Evolutionary conservation across 2,888 invertebrate species (phyloP).

Genomic region (Mythimna vitellina): DNA sequence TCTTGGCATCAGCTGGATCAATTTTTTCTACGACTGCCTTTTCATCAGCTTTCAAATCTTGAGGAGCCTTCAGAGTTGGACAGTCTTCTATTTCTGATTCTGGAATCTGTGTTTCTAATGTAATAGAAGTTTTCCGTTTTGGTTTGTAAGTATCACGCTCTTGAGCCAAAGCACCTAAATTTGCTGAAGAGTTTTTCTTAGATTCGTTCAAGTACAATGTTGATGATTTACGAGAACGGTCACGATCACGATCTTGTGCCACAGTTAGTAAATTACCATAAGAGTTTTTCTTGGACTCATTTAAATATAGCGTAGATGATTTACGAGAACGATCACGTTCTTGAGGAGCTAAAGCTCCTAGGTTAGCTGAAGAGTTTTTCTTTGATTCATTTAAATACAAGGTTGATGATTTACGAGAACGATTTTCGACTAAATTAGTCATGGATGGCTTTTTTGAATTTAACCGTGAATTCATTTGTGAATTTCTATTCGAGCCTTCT

Average conservation of each 20-base stretch:
- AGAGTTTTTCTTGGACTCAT: constrained; percentile 89
- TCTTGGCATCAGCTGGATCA: constrained; percentile 82
- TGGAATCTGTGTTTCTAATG: constrained; percentile 81
- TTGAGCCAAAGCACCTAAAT: constrained; percentile 79
- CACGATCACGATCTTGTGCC: constrained; percentile 79
- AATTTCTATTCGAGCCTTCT: constrained; percentile 84
- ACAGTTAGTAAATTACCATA: constrained; percentile 81
- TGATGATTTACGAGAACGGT: constrained; percentile 85
- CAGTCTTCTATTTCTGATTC: constrained; percentile 89
- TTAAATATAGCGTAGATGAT: constrained; percentile 86
- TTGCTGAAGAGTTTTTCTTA: constrained; percentile 85
- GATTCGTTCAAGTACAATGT: constrained; percentile 88
- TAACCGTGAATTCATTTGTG: constrained; percentile 86
- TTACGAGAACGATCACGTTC: constrained; percentile 85
- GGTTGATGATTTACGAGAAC: constrained; percentile 86
- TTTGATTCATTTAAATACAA: constrained; percentile 88
- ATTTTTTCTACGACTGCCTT: constrained; percentile 84
- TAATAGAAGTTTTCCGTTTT: constrained; percentile 84
- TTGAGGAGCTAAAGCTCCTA: constrained; percentile 77
- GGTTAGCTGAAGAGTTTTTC: constrained; percentile 84
- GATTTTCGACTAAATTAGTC: constrained; percentile 85
- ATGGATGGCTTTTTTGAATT: constrained; percentile 87
- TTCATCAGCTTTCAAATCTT: constrained; percentile 89
- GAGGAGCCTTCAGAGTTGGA: constrained; percentile 87
- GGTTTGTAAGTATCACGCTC: constrained; percentile 82